phyloP scores from a whole-genome alignment of 2,888 invertebrate genomes.

The Drosophila ustulata region DNA sequence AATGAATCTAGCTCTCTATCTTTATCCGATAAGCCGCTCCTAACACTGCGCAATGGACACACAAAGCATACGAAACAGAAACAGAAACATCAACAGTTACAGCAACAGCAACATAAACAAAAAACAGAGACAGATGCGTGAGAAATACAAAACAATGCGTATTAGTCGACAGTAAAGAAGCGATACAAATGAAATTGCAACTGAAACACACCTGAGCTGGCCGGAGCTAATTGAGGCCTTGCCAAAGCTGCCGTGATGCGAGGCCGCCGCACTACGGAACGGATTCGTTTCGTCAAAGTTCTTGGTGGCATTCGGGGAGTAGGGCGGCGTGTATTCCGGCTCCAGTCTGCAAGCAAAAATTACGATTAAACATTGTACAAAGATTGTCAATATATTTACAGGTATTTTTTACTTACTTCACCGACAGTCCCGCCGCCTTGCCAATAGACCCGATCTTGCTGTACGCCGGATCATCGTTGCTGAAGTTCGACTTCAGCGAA shows the following conservation, averaged over 20 bases:
- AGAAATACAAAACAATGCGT: slow-evolving; percentile 64
- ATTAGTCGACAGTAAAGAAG: slow-evolving; percentile 60
- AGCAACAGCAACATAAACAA: background rate
- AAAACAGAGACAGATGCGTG: slow-evolving; percentile 43
- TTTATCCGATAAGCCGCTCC: slow-evolving; percentile 86
- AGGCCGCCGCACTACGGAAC: slow-evolving; percentile 81
- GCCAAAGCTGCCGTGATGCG: slow-evolving; percentile 85
- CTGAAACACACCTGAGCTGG: slow-evolving; percentile 81
- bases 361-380: slow-evolving; percentile 2
- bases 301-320: slow-evolving; percentile 83
- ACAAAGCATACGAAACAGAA: slow-evolving; percentile 24
- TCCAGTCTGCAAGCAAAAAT: slow-evolving; percentile 75
- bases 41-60: slow-evolving; percentile 82
- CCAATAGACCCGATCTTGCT: slow-evolving; percentile 85
- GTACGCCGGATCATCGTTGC: slow-evolving; percentile 84
- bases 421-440: slow-evolving; percentile 85
- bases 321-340: slow-evolving; percentile 76
- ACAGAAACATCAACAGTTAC: background rate
- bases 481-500: slow-evolving; percentile 85
- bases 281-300: slow-evolving; percentile 85
- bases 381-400: background rate
- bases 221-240: slow-evolving; percentile 85
- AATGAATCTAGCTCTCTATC: slow-evolving; percentile 90
- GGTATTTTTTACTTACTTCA: slow-evolving; percentile 73
- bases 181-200: slow-evolving; percentile 35